phyloP scores from a whole-genome alignment of 2,113 vertebrate genomes.

The Clarias gariepinus region DNA sequence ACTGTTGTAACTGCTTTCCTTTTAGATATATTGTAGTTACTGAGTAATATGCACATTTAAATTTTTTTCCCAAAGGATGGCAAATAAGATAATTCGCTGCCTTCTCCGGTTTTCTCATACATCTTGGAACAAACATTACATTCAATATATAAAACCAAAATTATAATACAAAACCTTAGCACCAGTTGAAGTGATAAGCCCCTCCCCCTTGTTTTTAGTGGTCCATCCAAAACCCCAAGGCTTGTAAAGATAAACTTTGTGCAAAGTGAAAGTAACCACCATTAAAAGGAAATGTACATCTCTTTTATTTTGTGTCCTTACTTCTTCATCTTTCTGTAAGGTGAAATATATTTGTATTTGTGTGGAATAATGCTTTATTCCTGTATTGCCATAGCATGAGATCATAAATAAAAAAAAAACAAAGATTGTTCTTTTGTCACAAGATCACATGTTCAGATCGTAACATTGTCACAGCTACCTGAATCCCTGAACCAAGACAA shows the following conservation, averaged over 20 bases:
- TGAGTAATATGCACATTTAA: not conserved
- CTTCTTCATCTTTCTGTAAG: too few relatives aligned
- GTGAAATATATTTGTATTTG: too few relatives aligned
- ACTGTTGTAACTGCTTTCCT: not conserved
- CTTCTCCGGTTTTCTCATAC: conserved; percentile 24
- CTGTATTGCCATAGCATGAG: not conserved
- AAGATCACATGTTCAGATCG: too few relatives aligned
- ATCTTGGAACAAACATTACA: not conserved
- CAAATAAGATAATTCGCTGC: conserved; percentile 38
- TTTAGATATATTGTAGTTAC: not conserved
- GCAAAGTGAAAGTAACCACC: too few relatives aligned
- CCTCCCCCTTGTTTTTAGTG: not conserved
- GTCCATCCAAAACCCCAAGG: not conserved
- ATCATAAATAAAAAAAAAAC: not conserved
- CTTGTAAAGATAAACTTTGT: too few relatives aligned
- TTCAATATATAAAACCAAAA: conserved; percentile 9
- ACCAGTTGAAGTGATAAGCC: not conserved
- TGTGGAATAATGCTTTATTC: not conserved
- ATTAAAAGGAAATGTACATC: too few relatives aligned
- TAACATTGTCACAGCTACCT: too few relatives aligned
- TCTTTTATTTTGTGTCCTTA: too few relatives aligned
- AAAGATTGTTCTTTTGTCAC: too few relatives aligned
- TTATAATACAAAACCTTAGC: not conserved
- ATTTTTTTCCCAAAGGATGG: not conserved
- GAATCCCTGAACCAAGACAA: too few relatives aligned